These are phyloP conservation scores for Hirtodrosophila trivittata DNA, from an alignment of 2,888 invertebrate species.

Conservation along the genomic window DNA sequence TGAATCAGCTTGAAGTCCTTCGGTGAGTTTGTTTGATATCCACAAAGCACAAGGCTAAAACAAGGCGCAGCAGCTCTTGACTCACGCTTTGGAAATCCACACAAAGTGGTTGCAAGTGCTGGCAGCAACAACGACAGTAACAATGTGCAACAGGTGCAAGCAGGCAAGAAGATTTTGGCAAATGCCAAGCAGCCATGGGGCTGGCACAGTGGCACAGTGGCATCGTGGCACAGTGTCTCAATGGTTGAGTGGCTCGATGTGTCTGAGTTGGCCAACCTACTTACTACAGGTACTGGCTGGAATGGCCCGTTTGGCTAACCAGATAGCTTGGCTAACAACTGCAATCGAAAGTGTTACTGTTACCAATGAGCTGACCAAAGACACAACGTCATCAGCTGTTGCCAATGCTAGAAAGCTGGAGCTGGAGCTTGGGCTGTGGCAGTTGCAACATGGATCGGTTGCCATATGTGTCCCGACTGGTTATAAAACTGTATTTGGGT, in stretches of 20 bases:
- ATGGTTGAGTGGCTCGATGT: conserved; percentile 59
- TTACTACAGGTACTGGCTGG: conserved; percentile 56
- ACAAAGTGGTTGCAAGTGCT: conserved; percentile 38
- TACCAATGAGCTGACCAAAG: conserved; percentile 57
- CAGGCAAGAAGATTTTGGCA: conserved; percentile 62
- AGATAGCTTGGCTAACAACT: conserved; percentile 26
- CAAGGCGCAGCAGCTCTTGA: conserved; percentile 49
- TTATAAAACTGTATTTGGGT: conserved; percentile 72
- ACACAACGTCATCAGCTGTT: conserved; percentile 67
- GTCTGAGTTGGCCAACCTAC: conserved; percentile 68
- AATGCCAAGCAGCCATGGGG: conserved; percentile 62
- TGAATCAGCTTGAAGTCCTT: no score
- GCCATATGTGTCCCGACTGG: conserved; percentile 71
- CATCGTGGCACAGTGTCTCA: conserved; percentile 48
- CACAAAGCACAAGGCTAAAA: conserved; percentile 19
- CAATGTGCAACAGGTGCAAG: conserved; percentile 47
- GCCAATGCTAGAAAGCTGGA: conserved; percentile 55
- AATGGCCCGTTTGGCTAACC: conserved; percentile 55
- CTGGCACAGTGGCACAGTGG: conserved; percentile 12
- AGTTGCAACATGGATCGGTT: conserved; percentile 60
- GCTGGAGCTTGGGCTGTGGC: conserved; percentile 32
- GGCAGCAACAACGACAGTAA: conserved; percentile 28
- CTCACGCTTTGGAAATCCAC: conserved; percentile 44
- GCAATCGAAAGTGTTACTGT: conserved; percentile 75
- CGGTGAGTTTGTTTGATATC: neutral